These are phyloP conservation scores for Heterodera schachtii DNA, from an alignment of 1,140 invertebrate genomes.

Conservation along the genomic window DNA sequence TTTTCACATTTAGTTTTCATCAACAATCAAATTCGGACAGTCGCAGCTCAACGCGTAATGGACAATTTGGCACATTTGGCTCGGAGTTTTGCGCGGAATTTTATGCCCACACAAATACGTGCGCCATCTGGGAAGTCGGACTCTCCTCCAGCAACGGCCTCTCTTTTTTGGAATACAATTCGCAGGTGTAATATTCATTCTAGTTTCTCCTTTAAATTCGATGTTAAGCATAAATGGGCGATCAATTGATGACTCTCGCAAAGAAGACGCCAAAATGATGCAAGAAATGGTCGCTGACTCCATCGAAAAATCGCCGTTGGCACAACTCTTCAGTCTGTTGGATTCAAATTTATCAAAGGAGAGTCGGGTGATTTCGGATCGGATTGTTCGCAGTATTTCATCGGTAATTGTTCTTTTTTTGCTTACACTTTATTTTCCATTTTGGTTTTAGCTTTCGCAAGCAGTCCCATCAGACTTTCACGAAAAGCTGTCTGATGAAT, in stretches of 20 bases:
- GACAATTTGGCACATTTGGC: conserved; percentile 46
- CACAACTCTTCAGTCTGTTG: conserved; percentile 4
- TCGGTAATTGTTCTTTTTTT: not conserved
- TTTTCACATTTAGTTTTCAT: conserved; percentile 39
- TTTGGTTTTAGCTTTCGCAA: conserved; percentile 29
- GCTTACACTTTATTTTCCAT: not conserved
- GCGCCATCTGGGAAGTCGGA: not conserved
- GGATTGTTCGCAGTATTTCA: conserved; percentile 7
- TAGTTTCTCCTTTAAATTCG: not conserved
- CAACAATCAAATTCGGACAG: conserved; percentile 30
- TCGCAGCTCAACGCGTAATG: conserved; percentile 40
- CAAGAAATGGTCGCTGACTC: conserved; percentile 27
- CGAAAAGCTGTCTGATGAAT: conserved; percentile 24
- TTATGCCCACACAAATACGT: conserved; percentile 46
- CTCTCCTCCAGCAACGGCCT: not conserved
- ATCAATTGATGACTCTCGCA: conserved; percentile 10
- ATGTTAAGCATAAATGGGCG: conserved; percentile 35
- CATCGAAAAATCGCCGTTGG: conserved; percentile 37
- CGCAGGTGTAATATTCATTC: conserved; percentile 24
- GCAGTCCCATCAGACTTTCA: conserved; percentile 24
- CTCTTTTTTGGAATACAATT: conserved; percentile 41
- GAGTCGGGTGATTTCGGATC: conserved; percentile 1
- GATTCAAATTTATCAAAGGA: conserved; percentile 20
- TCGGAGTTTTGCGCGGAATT: conserved; percentile 39
- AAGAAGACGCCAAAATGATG: not conserved